Evolutionary conservation across 2,113 vertebrate species (phyloP), one percentile per base, ranked within the genome.

Genomic region (Alligator mississippiensis): DNA sequence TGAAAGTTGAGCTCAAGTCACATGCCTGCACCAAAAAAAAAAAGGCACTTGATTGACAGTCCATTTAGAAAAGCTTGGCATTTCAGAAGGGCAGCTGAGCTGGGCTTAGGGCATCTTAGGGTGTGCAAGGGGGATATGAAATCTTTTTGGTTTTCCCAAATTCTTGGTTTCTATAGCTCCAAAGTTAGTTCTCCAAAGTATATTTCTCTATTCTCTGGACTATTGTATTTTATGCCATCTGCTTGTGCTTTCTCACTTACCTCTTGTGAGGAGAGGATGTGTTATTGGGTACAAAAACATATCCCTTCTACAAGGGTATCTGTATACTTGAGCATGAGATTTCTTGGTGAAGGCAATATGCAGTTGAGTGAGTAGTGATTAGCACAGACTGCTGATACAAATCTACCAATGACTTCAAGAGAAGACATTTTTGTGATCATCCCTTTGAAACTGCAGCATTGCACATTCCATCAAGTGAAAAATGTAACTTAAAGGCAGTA

Each of bases 241-340:
- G 87, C 92, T 47, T 47, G 47, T 47, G 47, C 47, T 47, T 47
- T 47, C 47, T 47, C 47, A 9, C 47, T 47, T 47, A 47, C 47
- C 47, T 9, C 47, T 93, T 82, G 82, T 75, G 75, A 96, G 82
- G 80, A 87, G 60, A 90, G 68, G 90, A 89, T 85, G 95, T 93
- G 94, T 80, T 92, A 3, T 27, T 15, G 77, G 89, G 55, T n/a
- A 84, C 77, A 90, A 90, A 90, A 60, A 22, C 27, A 5, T 30
- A 38, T 76, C 61, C 75, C 77, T 89, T 58, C 9, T 80, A 89
- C 80, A 81, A 82, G 63, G 87, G 72, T 81, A 93, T 90, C 80
- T 68, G 30, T 86, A 28, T 2, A 30, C 82, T 87, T 85, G 47
- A 87, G 89, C 84, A 63, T 80, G 93, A 85, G 75, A 81, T 68